Evolutionary conservation across 1,140 invertebrate genomes (phyloP), one percentile per base, ranked within the genome.

Genomic region (Dreissena rostriformis): DNA sequence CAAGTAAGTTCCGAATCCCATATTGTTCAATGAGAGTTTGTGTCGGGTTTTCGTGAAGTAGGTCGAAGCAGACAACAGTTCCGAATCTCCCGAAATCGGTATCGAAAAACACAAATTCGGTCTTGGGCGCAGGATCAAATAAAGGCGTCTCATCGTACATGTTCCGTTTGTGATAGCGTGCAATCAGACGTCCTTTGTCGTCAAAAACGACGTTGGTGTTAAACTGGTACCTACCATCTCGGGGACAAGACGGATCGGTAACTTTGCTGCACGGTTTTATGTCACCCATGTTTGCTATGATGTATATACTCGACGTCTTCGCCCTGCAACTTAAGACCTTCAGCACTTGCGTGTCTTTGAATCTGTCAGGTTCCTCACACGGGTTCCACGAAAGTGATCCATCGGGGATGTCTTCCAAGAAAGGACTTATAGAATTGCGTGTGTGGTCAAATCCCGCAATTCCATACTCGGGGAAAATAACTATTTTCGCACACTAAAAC

Each of bases 41-140:
- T 0, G 95, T 92, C 0, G 97, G 96, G 6, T 94, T 88, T 65
- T 95, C 86, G 88, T 95, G 96, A 0, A 97, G 85, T n/a, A 97
- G 93, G 89, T 98, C 97, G 86, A 96, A 97, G 86, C 96, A 96
- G 75, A 95, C 96, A 15, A 97, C 94, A 1, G 95, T 93, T 4
- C 97, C 97, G 89, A 98, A 98, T 19, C 94, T 96, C 10, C 96
- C 96, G 88, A 97, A 98, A 92, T 97, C 96, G 0, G 97, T 97
- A 22, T 89, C 86, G 76, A 92, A 92, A n/a, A 82, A 76, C 1
- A 85, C 80, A 28, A 82, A 72, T 49, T 90, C 87, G 2, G 12
- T 26, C 4, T 17, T 83, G 67, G 67, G 84, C 71, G 0, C 26
- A 17, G 96, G 93, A 4, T 93, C 92, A 84, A 98, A 97, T 55